phyloP scores from a whole-genome alignment of 2,888 invertebrate genomes.

The Helicoverpa assulta region DNA sequence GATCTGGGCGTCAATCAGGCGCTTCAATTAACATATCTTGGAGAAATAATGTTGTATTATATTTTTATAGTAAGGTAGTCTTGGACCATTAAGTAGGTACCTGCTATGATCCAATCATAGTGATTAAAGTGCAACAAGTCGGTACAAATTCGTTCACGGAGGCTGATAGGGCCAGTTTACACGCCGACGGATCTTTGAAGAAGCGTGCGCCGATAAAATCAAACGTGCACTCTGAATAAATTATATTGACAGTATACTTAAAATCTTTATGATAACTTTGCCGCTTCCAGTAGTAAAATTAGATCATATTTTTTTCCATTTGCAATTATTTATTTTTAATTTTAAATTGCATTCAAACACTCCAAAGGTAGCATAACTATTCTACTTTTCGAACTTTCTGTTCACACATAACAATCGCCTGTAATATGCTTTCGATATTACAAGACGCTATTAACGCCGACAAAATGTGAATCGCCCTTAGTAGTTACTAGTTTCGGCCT shows the following conservation, averaged over 20 bases:
- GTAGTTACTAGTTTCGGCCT: constrained; percentile 6
- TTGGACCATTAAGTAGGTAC: constrained; percentile 64
- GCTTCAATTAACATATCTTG: constrained; percentile 52
- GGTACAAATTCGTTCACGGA: constrained; percentile 67
- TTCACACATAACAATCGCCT: not conserved
- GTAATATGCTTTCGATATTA: not conserved
- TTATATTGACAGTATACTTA: constrained; percentile 33
- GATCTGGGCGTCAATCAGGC: constrained; percentile 61
- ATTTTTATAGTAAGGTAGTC: constrained; percentile 61
- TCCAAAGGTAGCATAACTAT: too few relatives aligned
- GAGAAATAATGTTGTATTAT: constrained; percentile 56
- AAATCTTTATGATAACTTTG: constrained; percentile 35
- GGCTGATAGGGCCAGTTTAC: constrained; percentile 48
- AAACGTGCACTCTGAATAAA: constrained; percentile 51
- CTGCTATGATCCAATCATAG: constrained; percentile 70
- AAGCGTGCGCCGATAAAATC: constrained; percentile 47
- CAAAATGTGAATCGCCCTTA: constrained; percentile 5
- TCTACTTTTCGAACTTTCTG: not conserved
- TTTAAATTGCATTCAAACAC: too few relatives aligned
- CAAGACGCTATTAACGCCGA: not conserved
- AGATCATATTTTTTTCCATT: too few relatives aligned
- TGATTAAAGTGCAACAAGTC: constrained; percentile 67
- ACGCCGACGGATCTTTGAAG: constrained; percentile 48
- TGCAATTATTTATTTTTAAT: too few relatives aligned
- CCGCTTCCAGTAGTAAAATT: constrained; percentile 9